Evolutionary conservation across 2,113 vertebrate genomes (phyloP).

Genomic region (Dipodomys merriami): DNA sequence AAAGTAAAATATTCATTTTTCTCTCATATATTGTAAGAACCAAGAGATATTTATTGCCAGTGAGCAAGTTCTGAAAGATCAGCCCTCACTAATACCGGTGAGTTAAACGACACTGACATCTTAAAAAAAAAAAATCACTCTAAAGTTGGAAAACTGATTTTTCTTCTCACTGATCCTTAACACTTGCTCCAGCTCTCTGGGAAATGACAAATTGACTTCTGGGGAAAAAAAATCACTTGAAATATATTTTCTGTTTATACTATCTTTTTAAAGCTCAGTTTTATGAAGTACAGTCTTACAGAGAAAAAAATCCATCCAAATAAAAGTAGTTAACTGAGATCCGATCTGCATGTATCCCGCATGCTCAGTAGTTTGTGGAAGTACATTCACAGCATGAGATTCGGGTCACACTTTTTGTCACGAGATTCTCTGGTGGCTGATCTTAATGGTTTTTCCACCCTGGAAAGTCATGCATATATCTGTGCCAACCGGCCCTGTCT

Average conservation of each 20-base stretch:
- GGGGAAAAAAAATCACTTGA: conserved; percentile 53
- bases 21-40: conserved; percentile 91
- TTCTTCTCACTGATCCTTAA: conserved; percentile 50
- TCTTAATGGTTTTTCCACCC: conserved; percentile 45
- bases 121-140: conserved; percentile 57
- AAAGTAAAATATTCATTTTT: conserved; percentile 86
- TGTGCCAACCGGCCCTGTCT: conserved; percentile 46
- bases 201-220: conserved; percentile 65
- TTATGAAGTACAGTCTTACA: neutral
- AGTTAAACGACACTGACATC: conserved; percentile 86
- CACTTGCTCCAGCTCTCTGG: conserved; percentile 66
- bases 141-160: conserved; percentile 75
- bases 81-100: conserved; percentile 91
- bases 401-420: neutral
- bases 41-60: conserved; percentile 95
- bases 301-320: neutral
- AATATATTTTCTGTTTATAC: conserved; percentile 77
- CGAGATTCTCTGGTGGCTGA: conserved; percentile 58
- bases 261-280: conserved; percentile 23
- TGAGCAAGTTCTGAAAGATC: conserved; percentile 94
- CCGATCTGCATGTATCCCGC: neutral
- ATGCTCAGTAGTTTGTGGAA: neutral
- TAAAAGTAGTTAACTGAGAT: conserved; percentile 47
- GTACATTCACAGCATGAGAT: neutral
- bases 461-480: neutral